A percentile compares a stretch with the other conserved stretches of the same genome.
phyloP scores from a whole-genome alignment of 2,797 vertebrate species.

The Mergus octosetaceus region DNA sequence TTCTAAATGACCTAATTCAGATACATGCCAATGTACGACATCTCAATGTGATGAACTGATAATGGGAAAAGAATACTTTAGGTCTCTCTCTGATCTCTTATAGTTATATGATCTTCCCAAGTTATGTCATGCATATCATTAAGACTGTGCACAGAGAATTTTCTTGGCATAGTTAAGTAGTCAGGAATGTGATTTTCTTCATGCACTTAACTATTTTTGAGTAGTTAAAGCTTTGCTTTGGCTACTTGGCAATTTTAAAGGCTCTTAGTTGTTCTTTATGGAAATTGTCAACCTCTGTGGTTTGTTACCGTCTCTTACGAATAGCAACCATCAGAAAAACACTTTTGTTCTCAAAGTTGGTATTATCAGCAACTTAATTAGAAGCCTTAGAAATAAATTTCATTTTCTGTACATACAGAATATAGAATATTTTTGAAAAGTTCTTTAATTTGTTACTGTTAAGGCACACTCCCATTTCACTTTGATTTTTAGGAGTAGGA shows the following conservation, averaged over 20 bases:
- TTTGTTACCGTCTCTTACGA: neutral
- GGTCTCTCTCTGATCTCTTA: neutral
- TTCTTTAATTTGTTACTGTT: neutral
- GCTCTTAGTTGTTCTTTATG: neutral
- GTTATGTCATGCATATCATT: neutral
- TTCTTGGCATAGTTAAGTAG: neutral
- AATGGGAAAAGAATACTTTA: neutral
- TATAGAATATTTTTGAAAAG: neutral
- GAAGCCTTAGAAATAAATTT: neutral
- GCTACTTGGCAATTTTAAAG: neutral
- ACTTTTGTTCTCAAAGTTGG: neutral
- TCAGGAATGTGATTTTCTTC: neutral
- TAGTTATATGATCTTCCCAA: neutral
- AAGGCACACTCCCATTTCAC: neutral
- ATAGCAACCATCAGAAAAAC: neutral
- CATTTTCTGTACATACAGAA: rapidly evolving
- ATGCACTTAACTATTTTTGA: neutral
- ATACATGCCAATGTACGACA: neutral
- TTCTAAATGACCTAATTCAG: neutral
- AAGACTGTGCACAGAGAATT: neutral
- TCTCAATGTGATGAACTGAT: neutral
- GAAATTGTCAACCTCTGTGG: neutral
- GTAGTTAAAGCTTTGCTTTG: neutral
- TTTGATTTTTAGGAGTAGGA: neutral
- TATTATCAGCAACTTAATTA: neutral